Percentiles rank a stretch among this genome's conserved stretches.
These are phyloP conservation scores for Pseudachorutes palmiensis DNA, from an alignment of 1,140 invertebrate genomes.

Conservation along the genomic window DNA sequence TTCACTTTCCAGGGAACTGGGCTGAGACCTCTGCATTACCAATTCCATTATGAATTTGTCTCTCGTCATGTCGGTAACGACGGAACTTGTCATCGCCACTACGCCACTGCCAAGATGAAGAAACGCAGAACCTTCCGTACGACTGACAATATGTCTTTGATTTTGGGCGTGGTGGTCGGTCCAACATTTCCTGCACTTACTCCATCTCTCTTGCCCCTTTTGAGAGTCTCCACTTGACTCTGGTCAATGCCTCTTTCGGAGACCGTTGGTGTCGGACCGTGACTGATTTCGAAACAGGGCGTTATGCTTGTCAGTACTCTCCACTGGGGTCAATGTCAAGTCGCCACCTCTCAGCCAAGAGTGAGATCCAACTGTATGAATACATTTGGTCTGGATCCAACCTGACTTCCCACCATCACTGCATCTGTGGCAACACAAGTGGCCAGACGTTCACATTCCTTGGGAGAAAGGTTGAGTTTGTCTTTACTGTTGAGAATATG, in stretches of 20 bases:
- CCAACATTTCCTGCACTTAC: slow-evolving; percentile 62
- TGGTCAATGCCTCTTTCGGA: slow-evolving; percentile 65
- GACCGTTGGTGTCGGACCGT: slow-evolving; percentile 57
- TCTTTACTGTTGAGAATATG: slow-evolving; percentile 33
- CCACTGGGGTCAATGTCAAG: not conserved
- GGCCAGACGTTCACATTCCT: slow-evolving; percentile 27
- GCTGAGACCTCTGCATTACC: slow-evolving; percentile 56
- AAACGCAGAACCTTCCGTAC: slow-evolving; percentile 55
- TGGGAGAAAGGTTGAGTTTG: slow-evolving; percentile 30
- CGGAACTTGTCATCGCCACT: slow-evolving; percentile 33
- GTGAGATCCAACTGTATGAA: slow-evolving; percentile 31
- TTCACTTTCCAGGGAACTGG: slow-evolving; percentile 52
- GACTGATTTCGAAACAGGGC: slow-evolving; percentile 60
- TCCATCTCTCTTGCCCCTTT: slow-evolving; percentile 53
- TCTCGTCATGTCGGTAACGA: slow-evolving; percentile 29
- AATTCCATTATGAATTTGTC: slow-evolving; percentile 38
- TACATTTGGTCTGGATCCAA: slow-evolving; percentile 33
- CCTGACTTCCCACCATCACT: slow-evolving; percentile 27
- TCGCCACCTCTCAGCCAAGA: not conserved
- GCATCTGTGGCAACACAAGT: slow-evolving; percentile 28
- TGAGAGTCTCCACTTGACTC: slow-evolving; percentile 49
- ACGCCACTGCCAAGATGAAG: slow-evolving; percentile 27
- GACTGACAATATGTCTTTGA: slow-evolving; percentile 66
- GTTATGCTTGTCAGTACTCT: slow-evolving; percentile 45
- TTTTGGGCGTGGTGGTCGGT: slow-evolving; percentile 65